phyloP scores from a whole-genome alignment of 2,888 invertebrate genomes.

The Bugulina stolonifera region DNA sequence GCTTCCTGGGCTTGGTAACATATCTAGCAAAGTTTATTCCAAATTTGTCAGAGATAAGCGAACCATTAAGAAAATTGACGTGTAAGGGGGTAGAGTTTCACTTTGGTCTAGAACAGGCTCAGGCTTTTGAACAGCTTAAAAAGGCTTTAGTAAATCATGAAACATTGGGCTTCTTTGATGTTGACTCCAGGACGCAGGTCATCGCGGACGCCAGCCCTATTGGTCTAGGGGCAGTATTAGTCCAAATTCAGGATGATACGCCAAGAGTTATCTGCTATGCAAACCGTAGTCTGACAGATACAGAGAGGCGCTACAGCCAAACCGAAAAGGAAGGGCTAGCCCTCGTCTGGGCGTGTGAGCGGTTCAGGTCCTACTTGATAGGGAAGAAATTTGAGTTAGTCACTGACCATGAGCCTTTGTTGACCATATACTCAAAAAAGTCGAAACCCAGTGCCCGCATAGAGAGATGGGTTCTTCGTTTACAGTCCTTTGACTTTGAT shows the following conservation, averaged over 20 bases:
- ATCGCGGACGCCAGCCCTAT: constrained; percentile 19
- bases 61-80: background rate
- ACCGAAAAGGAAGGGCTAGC: constrained; percentile 5
- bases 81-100: background rate
- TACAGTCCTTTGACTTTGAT: constrained; percentile 18
- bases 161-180: background rate
- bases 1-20: background rate
- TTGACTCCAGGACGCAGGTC: too few relatives aligned
- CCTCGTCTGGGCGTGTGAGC: constrained; percentile 13
- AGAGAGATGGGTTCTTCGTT: background rate
- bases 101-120: background rate
- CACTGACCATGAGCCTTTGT: constrained; percentile 10
- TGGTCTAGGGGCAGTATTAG: too few relatives aligned
- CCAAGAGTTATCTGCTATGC: background rate
- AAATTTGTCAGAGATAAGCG: background rate
- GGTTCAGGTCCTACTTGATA: background rate
- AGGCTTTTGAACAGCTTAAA: background rate
- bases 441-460: constrained; percentile 5
- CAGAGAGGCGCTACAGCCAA: background rate
- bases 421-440: background rate
- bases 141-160: background rate
- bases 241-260: background rate
- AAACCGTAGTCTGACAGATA: background rate
- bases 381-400: constrained; percentile 1
- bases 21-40: background rate